Conservation (phyloP, 1,140 invertebrate species). For the Chelonus insularis region DNA sequence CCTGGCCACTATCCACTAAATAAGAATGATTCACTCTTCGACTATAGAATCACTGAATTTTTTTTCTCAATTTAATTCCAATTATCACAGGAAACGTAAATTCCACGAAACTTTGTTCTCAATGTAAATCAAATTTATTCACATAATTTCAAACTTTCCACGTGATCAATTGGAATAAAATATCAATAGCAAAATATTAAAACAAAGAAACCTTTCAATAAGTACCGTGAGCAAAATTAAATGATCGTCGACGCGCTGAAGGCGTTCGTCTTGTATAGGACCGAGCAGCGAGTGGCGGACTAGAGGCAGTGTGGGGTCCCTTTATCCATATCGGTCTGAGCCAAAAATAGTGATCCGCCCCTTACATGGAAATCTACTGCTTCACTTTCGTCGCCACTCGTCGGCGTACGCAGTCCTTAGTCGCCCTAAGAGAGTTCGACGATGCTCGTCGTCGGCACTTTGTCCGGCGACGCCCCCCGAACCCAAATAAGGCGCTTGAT, state of each 20-base stretch:
- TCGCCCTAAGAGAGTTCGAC: slow-evolving; percentile 42
- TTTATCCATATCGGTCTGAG: slow-evolving; percentile 54
- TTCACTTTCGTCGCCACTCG: slow-evolving; percentile 29
- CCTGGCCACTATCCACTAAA: not conserved
- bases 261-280: slow-evolving; percentile 46
- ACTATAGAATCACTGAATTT: too few relatives aligned
- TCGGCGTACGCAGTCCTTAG: slow-evolving; percentile 43
- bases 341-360: slow-evolving; percentile 54
- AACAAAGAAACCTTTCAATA: slow-evolving; percentile 21
- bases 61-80: too few relatives aligned
- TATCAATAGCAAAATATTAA: not conserved
- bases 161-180: not conserved
- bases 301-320: slow-evolving; percentile 47
- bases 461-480: slow-evolving; percentile 44
- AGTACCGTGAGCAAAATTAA: slow-evolving; percentile 42
- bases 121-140: too few relatives aligned
- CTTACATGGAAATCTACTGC: slow-evolving; percentile 52
- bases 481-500: slow-evolving; percentile 56
- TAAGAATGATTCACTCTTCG: not conserved
- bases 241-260: slow-evolving; percentile 41
- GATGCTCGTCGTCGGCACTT: slow-evolving; percentile 27
- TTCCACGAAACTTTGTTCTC: too few relatives aligned
- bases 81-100: too few relatives aligned
- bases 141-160: not conserved
- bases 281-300: slow-evolving; percentile 49